Percentiles rank a stretch among this genome's conserved stretches.
phyloP scores from a whole-genome alignment of 2,113 vertebrate species.

The Butorides virescens region DNA sequence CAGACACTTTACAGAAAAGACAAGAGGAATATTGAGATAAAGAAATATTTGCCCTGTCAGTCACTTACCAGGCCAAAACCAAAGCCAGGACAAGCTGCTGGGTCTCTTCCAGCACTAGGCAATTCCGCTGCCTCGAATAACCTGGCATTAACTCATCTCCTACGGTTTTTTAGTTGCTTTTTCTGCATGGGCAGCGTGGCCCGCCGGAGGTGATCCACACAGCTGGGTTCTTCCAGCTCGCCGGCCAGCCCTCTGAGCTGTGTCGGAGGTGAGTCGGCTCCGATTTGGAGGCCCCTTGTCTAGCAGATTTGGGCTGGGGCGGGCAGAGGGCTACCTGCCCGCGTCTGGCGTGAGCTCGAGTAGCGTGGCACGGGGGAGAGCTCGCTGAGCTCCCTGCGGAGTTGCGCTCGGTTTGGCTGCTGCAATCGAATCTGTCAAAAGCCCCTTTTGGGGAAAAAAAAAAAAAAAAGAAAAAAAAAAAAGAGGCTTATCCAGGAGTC shows the following conservation, averaged over 20 bases:
- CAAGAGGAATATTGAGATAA: background rate
- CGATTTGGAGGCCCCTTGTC: rapidly evolving
- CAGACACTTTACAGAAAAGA: background rate
- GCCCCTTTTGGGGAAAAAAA: no score
- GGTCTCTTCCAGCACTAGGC: background rate
- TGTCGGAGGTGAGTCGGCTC: background rate
- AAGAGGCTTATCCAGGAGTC: background rate
- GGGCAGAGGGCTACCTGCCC: background rate
- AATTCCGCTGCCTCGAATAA: background rate
- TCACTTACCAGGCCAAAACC: background rate
- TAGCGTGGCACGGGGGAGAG: rapidly evolving
- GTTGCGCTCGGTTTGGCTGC: background rate
- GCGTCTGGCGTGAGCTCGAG: rapidly evolving
- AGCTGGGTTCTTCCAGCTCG: background rate
- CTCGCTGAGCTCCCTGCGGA: background rate
- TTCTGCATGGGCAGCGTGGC: background rate
- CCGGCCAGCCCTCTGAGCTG: background rate
- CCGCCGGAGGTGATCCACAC: background rate
- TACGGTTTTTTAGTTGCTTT: background rate
- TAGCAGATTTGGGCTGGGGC: rapidly evolving
- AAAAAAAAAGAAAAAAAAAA: no score
- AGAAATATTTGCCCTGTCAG: background rate
- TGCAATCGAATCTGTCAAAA: background rate
- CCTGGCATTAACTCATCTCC: background rate
- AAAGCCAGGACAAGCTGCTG: background rate